Base-by-base conservation (phyloP, 2,113 vertebrate species). In the Thalassarche chlororhynchos region DNA sequence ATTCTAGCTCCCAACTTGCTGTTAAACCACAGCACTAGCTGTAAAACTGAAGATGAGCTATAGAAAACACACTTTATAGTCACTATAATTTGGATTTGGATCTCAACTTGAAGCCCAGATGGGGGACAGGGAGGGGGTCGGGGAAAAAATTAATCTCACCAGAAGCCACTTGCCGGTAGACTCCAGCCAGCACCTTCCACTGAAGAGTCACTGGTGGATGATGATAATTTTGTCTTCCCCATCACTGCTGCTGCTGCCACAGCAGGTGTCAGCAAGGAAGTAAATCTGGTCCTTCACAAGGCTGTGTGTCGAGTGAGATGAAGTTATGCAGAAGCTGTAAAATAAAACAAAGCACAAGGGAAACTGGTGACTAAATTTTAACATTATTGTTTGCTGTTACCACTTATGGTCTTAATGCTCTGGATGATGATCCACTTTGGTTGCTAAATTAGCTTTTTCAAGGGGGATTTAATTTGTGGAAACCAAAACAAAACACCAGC, bases 401-500 rank as follows among this genome's bases (percentile, higher is more conserved):
- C 28, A 66, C 46, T 83, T 84, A n/a, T 1, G 3, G 32, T 51
- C 84, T 93, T 46, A 83, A 93, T 52, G 32, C 57, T 95, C 84
- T 87, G 12, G 78, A 18, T 25, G 14, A 12, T 25, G 36, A 91
- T 91, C 64, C 84, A 8, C 49, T 83, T 66, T 5, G 17, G 64
- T 42, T 61, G 76, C 25, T 87, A 92, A 92, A 91, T 69, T 65
- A 47, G 54, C 15, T 87, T 86, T 90, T 96, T 85, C 58, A 52
- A 40, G 55, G 40, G 36, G n/a, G n/a, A 87, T 62, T 91, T 54
- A 87, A 62, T 75, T 25, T 70, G 87, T 72, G 47, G 40, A 82
- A 87, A 86, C 28, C 78, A 87, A 93, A 95, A 19, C 75, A 90
- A 57, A 94, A 68, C 32, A 80, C 13, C 68, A 95, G 57, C 26